These are phyloP conservation scores for Lottia scabra DNA, from an alignment of 2,888 invertebrate genomes.

Conservation along the genomic window DNA sequence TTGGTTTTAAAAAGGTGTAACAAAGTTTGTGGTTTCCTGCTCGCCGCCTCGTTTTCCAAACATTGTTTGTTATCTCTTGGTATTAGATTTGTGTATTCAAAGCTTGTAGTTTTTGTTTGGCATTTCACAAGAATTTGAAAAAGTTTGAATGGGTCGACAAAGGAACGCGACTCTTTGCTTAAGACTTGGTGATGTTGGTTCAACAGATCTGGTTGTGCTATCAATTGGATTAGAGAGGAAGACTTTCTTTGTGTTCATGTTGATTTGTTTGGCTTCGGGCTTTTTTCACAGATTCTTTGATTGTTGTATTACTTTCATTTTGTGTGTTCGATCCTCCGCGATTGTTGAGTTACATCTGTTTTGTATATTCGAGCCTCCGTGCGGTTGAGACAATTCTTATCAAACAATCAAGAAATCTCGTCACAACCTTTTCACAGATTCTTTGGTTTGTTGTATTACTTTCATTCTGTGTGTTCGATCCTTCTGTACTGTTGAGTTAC, in stretches of 20 bases:
- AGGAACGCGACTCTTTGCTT: not conserved
- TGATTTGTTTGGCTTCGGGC: slow-evolving; percentile 12
- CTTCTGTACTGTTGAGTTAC: too few relatives aligned
- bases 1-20: not conserved
- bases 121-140: not conserved
- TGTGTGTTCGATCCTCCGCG: not conserved
- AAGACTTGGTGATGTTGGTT: not conserved
- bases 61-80: not conserved
- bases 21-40: not conserved
- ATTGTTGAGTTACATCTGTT: not conserved
- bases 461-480: too few relatives aligned
- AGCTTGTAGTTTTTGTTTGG: not conserved
- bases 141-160: slow-evolving; percentile 1
- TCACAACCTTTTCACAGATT: too few relatives aligned
- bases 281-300: slow-evolving; percentile 5
- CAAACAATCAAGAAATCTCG: too few relatives aligned
- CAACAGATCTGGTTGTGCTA: slow-evolving; percentile 4
- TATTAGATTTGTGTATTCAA: not conserved
- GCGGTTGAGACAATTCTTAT: not conserved
- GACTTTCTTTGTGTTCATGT: slow-evolving; percentile 17
- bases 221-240: slow-evolving; percentile 17
- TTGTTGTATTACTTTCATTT: not conserved
- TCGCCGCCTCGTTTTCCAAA: not conserved
- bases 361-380: not conserved
- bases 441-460: too few relatives aligned